Base-by-base conservation (phyloP, 2,888 invertebrate species). In the Cyaniris semiargus region DNA sequence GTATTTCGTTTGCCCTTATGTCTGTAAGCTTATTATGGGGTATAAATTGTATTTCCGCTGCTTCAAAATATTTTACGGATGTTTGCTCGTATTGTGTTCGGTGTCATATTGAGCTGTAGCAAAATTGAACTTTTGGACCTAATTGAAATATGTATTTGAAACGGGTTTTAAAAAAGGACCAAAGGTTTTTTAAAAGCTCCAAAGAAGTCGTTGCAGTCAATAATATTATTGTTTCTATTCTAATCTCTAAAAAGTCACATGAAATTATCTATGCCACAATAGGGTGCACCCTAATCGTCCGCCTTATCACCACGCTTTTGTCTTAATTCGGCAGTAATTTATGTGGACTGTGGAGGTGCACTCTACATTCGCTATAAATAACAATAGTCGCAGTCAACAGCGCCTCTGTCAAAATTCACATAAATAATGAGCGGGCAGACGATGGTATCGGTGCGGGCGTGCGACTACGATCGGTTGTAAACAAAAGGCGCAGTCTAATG, bases 1-100 rank as follows among this genome's bases (percentile, higher is more conserved):
- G 90, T 90, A 92, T 93, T 93, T 90, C 90, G 91, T 89, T 87
- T 91, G 91, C 93, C 93, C 93, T 89, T 89, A 86, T 87, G 86
- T 86, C 86, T 84, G 85, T 86, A 86, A 90, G 90, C 93, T 90
- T 91, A 92, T 94, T 94, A 92, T 87, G 88, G 89, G 88, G 88
- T 90, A 90, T 92, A 92, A 86, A 92, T 91, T 93, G 88, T 91
- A 90, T 93, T 92, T 91, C 93, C 91, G 89, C 83, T 85, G 84
- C 87, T 88, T 88, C 86, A 87, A 85, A 87, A 87, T 89, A 86
- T 87, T 87, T 86, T 84, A 84, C 87, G 88, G 88, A 88, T 90
- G 88, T 92, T 90, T 92, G 79, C 77, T 78, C 79, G 60, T 79
- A 70, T 78, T 34, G 34, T 23, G 21, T 72, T 21, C 72, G 21